These are phyloP conservation scores for Borostomias antarcticus DNA, from an alignment of 2,797 vertebrate species.

Conservation along the genomic window DNA sequence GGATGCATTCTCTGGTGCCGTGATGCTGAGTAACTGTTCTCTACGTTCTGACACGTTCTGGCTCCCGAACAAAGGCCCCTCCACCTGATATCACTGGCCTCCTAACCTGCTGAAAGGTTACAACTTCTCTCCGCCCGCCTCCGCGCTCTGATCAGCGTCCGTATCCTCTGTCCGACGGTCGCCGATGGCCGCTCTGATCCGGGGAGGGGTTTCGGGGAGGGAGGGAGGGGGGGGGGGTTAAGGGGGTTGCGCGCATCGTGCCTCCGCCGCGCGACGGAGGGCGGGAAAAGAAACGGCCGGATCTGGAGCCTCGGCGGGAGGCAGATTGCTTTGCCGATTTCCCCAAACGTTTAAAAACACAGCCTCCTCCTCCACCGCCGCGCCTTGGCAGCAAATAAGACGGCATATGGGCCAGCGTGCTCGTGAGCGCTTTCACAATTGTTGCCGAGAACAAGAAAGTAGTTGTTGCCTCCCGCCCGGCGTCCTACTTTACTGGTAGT, in stretches of 20 bases:
- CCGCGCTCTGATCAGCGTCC: conserved; percentile 54
- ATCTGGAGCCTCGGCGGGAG: conserved; percentile 68
- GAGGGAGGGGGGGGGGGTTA: too few species aligned
- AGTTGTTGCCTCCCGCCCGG: conserved; percentile 41
- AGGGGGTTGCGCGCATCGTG: conserved; percentile 33
- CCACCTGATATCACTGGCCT: conserved; percentile 10
- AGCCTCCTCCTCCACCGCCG: conserved; percentile 37
- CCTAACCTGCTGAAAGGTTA: conserved; percentile 10
- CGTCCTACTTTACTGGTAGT: too few species aligned
- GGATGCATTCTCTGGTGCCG: neutral
- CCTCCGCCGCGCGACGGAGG: too few species aligned
- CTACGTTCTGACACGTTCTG: conserved; percentile 24
- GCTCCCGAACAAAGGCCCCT: neutral
- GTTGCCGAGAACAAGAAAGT: conserved; percentile 64
- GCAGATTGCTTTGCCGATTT: conserved; percentile 73
- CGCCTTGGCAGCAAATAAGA: conserved; percentile 74
- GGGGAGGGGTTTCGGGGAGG: too few species aligned
- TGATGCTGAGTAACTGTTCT: conserved; percentile 3
- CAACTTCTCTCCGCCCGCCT: conserved; percentile 27
- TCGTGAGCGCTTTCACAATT: conserved; percentile 69
- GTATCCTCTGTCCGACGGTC: conserved; percentile 41
- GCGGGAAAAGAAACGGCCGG: conserved; percentile 49
- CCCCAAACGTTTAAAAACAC: conserved; percentile 71
- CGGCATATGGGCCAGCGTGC: conserved; percentile 72
- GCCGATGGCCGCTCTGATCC: conserved; percentile 50